Percentiles rank a stretch among this genome's conserved stretches.
Evolutionary conservation across 2,113 vertebrate species (phyloP).

Genomic region (Protobothrops mucrosquamatus): DNA sequence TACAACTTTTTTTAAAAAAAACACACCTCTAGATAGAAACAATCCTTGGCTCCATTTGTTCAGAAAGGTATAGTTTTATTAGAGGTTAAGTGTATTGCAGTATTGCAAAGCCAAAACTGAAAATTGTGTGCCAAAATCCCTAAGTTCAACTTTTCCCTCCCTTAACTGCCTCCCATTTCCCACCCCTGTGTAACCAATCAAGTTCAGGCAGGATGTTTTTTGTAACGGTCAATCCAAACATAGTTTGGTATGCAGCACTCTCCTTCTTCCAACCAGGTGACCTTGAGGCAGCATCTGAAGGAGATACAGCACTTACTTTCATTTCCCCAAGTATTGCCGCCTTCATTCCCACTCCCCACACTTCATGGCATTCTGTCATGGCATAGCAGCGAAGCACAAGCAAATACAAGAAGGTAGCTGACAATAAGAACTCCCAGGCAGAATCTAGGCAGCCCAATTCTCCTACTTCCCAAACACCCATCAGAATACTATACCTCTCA

Average conservation of each 20-base stretch:
- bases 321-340: background rate
- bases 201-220: background rate
- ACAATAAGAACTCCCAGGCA: background rate
- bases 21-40: background rate
- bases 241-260: no score
- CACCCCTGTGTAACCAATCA: background rate
- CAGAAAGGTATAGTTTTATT: background rate
- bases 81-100: background rate
- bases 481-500: background rate
- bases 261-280: background rate
- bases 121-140: background rate
- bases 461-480: background rate
- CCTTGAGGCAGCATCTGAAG: background rate
- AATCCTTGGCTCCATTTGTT: background rate
- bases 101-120: background rate
- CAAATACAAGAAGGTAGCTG: background rate
- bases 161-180: background rate
- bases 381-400: background rate
- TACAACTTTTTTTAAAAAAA: background rate
- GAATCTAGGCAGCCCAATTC: background rate
- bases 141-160: background rate
- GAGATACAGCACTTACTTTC: background rate
- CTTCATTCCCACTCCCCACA: background rate
- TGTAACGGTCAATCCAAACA: no score
- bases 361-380: background rate